These are phyloP conservation scores for Peromyscus aztecus DNA, from an alignment of 2,797 vertebrate species.

Conservation along the genomic window DNA sequence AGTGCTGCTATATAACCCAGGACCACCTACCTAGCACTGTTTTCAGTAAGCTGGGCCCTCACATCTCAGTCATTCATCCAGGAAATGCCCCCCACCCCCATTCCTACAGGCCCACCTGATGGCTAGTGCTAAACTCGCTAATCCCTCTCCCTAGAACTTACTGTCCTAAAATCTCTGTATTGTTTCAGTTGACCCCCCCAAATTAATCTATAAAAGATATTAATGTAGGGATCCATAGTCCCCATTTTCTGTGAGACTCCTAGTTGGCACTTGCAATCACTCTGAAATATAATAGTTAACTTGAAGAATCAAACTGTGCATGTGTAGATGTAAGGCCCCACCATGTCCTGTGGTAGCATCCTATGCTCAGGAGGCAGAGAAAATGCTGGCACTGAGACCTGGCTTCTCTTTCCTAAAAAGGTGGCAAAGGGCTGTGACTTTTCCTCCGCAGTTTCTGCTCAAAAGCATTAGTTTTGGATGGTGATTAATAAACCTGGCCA, in stretches of 20 bases:
- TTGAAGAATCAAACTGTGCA: background rate
- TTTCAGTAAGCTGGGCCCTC: background rate
- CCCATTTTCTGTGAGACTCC: background rate
- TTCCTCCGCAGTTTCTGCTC: background rate
- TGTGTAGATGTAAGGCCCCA: accelerated
- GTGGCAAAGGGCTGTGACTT: background rate
- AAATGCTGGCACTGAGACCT: accelerated
- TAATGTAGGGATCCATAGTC: background rate
- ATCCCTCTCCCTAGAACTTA: background rate
- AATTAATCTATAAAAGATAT: background rate
- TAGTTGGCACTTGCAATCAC: background rate
- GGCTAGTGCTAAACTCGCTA: background rate
- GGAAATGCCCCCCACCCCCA: background rate
- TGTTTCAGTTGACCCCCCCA: background rate
- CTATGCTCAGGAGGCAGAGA: accelerated
- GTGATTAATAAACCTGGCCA: constrained; percentile 1
- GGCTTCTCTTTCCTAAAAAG: background rate
- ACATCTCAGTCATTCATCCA: background rate
- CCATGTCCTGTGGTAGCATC: accelerated
- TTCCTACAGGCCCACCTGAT: no score
- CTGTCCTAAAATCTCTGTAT: background rate
- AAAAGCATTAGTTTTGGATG: accelerated
- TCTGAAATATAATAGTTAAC: background rate
- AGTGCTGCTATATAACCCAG: background rate
- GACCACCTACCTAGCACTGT: background rate